Percentiles rank a stretch among this genome's conserved stretches.
These are phyloP conservation scores for Exocentrus adspersus DNA, from an alignment of 2,888 invertebrate genomes.

Conservation along the genomic window DNA sequence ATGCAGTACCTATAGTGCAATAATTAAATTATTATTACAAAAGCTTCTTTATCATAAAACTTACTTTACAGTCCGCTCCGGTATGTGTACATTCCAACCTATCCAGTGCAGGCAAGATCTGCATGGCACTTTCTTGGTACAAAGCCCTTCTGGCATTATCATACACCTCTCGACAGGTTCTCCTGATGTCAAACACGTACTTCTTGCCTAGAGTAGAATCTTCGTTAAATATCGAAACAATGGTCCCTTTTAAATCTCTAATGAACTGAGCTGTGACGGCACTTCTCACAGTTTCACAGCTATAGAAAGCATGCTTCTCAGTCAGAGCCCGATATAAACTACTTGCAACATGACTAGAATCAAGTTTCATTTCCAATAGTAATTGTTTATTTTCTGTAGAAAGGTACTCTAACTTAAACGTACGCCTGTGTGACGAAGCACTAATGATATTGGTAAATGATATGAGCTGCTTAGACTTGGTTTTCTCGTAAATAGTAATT, in stretches of 20 bases:
- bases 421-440: conserved; percentile 78
- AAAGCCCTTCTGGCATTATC: conserved; percentile 85
- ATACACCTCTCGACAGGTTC: conserved; percentile 89
- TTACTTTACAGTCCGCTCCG: conserved; percentile 59
- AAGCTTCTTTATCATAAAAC: too few species aligned
- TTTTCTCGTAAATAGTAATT: conserved; percentile 75
- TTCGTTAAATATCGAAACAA: conserved; percentile 91
- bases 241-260: conserved; percentile 88
- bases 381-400: conserved; percentile 75
- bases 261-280: conserved; percentile 91
- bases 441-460: conserved; percentile 84
- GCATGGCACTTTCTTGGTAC: conserved; percentile 61
- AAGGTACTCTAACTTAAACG: conserved; percentile 80
- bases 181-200: conserved; percentile 89
- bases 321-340: conserved; percentile 87
- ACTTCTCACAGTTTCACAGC: conserved; percentile 89
- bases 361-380: conserved; percentile 80
- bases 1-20: too few species aligned
- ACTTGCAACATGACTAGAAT: conserved; percentile 82
- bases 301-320: conserved; percentile 92
- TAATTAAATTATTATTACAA: too few species aligned
- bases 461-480: conserved; percentile 76
- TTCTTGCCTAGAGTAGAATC: conserved; percentile 86
- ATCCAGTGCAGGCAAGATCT: conserved; percentile 56
- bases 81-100: conserved; percentile 44